These are phyloP conservation scores for Propithecus deckenii DNA, from an alignment of 2,797 vertebrate species.

Conservation along the genomic window DNA sequence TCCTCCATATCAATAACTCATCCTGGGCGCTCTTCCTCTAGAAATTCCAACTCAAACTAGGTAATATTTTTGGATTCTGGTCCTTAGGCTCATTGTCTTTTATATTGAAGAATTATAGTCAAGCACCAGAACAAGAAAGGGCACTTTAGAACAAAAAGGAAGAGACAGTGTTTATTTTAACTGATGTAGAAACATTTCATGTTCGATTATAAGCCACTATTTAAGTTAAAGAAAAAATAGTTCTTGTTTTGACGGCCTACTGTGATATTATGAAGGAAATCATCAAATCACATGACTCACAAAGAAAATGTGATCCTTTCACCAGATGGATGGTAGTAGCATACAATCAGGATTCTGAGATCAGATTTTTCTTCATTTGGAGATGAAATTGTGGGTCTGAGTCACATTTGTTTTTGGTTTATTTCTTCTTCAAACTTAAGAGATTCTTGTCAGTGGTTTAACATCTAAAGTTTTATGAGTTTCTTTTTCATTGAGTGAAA, in stretches of 20 bases:
- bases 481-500: constrained; percentile 47
- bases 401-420: constrained; percentile 56
- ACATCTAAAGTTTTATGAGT: background rate
- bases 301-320: constrained; percentile 70
- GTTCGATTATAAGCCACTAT: constrained; percentile 73
- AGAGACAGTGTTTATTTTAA: constrained; percentile 61
- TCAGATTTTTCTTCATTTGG: constrained; percentile 30
- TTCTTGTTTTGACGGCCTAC: constrained; percentile 67
- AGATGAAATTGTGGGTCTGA: constrained; percentile 59
- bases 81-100: background rate
- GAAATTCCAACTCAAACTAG: constrained; percentile 1
- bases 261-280: constrained; percentile 72
- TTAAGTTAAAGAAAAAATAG: constrained; percentile 71
- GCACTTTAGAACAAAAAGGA: constrained; percentile 55
- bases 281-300: constrained; percentile 75
- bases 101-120: constrained; percentile 37
- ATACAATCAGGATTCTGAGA: constrained; percentile 57
- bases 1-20: background rate
- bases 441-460: background rate
- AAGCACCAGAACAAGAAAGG: constrained; percentile 6
- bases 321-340: constrained; percentile 42
- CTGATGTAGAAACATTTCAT: constrained; percentile 72
- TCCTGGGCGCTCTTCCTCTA: background rate
- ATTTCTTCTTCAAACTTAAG: background rate
- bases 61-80: background rate